Conservation (phyloP, 1,140 invertebrate species). For the Drepana arcuata region DNA sequence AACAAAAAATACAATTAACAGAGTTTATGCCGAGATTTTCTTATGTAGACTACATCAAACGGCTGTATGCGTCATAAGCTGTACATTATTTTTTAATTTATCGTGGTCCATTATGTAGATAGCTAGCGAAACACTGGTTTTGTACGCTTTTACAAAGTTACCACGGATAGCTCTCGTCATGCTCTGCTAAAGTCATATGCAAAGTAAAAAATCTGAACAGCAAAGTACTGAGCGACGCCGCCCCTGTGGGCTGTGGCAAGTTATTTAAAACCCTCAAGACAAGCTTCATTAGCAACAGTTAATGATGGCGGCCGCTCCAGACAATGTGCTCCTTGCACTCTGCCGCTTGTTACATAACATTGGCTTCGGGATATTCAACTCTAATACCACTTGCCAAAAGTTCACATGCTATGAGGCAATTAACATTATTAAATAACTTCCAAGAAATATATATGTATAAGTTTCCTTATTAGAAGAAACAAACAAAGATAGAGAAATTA, state of each 20-base stretch:
- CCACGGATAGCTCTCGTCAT: conserved; percentile 37
- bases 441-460: too few relatives aligned
- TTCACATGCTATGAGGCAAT: too few relatives aligned
- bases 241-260: conserved; percentile 43
- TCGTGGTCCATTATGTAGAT: conserved; percentile 1
- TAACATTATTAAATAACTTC: too few relatives aligned
- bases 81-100: conserved; percentile 7
- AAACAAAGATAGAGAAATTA: too few relatives aligned
- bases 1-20: conserved; percentile 29
- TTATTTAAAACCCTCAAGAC: conserved; percentile 68
- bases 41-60: conserved; percentile 22
- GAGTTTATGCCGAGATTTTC: conserved; percentile 20
- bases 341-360: conserved; percentile 23
- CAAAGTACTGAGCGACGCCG: conserved; percentile 30
- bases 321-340: conserved; percentile 41
- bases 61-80: conserved; percentile 12
- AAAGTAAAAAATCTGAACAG: conserved; percentile 55
- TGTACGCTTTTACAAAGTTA: conserved; percentile 45
- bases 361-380: conserved; percentile 11
- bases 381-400: too few relatives aligned
- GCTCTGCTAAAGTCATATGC: conserved; percentile 51
- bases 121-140: too few relatives aligned
- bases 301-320: conserved; percentile 61
- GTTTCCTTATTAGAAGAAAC: too few relatives aligned
- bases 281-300: conserved; percentile 71